Evolutionary conservation across 2,888 invertebrate genomes (phyloP), one percentile per base, ranked within the genome.

Genomic region (Epistrophe eligans): DNA sequence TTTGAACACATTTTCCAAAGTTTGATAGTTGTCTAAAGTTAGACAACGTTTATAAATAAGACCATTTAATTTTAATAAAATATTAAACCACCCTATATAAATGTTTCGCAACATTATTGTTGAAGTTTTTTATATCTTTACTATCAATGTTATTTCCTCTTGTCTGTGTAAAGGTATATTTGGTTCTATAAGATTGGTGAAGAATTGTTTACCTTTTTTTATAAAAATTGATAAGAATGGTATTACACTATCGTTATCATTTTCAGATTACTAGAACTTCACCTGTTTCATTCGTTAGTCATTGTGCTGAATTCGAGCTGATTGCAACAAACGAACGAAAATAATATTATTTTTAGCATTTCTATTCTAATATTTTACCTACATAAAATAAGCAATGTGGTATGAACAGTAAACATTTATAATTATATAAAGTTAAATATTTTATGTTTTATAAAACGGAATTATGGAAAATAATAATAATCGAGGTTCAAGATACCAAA

Each of bases 211-310:
- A 72, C 76, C 57, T 83, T 83, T 76, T 58, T 71, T 71, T 79
- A 32, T 48, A 11, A 15, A 55, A 4, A 55, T 24, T 76, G 87
- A 83, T 79, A 87, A 87, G 40, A 83, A 55, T 64, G 48, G 38
- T 79, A 72, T 87, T 83, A 83, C 87, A 83, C 72, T 83, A 87
- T 74, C 83, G 66, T 83, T 87, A 87, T 87, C 87, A 79, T 57
- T 79, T 64, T 57, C 24, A 55, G 83, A 76, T 67, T 76, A 87
- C 50, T 55, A 55, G 32, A n/a, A 19, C 55, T 87, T 79, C 83
- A 87, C 87, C 87, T 87, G 87, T 67, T 60, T 66, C 76, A 66
- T 32, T 66, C 45, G 60, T 87, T 87, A 87, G 87, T 87, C 87
- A 87, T 72, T 72, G 24, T 43, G 11, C 40, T 40, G 79, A 83